These are phyloP conservation scores for Beroe ovata DNA, from an alignment of 37 sponge, comb jelly and placozoan genomes.

Conservation along the genomic window DNA sequence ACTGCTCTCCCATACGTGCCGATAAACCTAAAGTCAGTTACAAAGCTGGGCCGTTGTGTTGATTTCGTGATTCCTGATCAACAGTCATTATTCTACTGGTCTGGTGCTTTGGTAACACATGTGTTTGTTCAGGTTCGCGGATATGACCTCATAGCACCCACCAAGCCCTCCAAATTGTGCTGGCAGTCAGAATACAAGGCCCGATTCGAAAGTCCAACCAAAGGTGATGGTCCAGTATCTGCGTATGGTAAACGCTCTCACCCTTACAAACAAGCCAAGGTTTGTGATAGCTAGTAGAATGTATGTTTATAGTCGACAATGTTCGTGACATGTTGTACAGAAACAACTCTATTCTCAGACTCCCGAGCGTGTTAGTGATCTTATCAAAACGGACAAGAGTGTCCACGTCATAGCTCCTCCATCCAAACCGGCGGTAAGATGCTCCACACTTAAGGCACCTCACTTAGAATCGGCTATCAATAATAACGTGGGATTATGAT, in stretches of 20 bases:
- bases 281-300: not conserved
- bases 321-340: too few relatives aligned
- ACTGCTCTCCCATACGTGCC: not conserved
- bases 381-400: conserved; percentile 34
- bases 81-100: too few relatives aligned
- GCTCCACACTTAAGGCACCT: too few relatives aligned
- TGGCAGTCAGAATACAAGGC: conserved; percentile 62
- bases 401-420: not conserved
- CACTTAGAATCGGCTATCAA: not conserved
- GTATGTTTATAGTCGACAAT: not conserved
- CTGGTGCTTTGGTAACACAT: too few relatives aligned
- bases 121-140: not conserved
- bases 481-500: too few relatives aligned
- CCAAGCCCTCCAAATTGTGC: not conserved
- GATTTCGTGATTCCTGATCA: too few relatives aligned
- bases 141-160: conserved; percentile 10
- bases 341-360: too few relatives aligned
- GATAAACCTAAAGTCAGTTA: not conserved
- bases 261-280: conserved; percentile 43
- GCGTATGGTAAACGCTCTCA: conserved; percentile 44
- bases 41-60: too few relatives aligned
- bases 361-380: conserved; percentile 17
- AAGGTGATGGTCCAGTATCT: not conserved
- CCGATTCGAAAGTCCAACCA: conserved; percentile 13
- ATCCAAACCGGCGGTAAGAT: not conserved